These are phyloP conservation scores for Bos javanicus DNA, from an alignment of 2,113 vertebrate genomes.

Conservation along the genomic window DNA sequence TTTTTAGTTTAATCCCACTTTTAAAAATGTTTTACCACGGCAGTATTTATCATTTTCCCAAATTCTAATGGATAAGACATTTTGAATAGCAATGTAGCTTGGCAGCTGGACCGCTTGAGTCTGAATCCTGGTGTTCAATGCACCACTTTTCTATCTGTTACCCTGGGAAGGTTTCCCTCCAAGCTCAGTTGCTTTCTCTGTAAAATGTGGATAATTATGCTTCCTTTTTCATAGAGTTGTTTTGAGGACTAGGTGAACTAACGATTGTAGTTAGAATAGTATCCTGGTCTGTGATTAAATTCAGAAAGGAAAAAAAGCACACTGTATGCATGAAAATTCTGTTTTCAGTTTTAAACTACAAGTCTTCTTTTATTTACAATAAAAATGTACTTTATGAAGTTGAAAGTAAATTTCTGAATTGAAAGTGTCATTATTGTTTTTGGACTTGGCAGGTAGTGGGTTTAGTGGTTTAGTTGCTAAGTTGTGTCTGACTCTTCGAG, in stretches of 20 bases:
- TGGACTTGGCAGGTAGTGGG: background rate
- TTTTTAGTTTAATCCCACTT: background rate
- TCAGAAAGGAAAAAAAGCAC: background rate
- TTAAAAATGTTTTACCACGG: background rate
- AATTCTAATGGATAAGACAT: background rate
- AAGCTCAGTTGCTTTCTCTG: background rate
- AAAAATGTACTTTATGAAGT: background rate
- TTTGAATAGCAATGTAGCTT: background rate
- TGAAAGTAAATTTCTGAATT: background rate
- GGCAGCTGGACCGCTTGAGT: background rate
- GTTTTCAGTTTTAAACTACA: background rate
- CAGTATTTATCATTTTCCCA: background rate
- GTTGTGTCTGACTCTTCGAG: background rate
- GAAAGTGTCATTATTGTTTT: background rate
- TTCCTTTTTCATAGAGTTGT: background rate
- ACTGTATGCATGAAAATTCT: background rate
- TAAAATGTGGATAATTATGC: background rate
- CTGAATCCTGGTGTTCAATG: background rate
- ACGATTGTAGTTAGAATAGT: background rate
- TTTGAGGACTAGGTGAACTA: background rate
- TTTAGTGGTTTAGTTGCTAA: background rate
- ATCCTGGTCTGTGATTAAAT: background rate
- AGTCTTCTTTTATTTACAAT: background rate
- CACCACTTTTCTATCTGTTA: background rate
- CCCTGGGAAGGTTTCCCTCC: background rate